phyloP scores from a whole-genome alignment of 2,888 invertebrate genomes.

The Megalurothrips usitatus region DNA sequence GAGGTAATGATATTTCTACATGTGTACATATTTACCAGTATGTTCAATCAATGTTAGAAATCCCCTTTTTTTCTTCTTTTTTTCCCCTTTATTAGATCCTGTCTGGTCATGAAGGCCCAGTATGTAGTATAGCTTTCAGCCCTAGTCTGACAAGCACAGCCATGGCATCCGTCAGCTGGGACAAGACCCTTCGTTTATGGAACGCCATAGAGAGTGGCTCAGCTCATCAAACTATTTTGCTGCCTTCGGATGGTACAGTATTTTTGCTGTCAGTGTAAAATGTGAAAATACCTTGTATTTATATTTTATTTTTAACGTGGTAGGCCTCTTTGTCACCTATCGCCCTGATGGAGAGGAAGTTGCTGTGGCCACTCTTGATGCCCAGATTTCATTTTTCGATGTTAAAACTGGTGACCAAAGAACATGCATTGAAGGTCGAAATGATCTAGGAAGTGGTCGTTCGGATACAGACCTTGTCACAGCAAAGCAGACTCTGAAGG shows the following conservation, averaged over 20 bases:
- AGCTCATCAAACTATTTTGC: constrained; percentile 72
- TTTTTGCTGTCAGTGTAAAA: not conserved
- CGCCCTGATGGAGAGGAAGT: constrained; percentile 89
- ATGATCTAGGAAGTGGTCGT: constrained; percentile 82
- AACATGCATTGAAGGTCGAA: constrained; percentile 78
- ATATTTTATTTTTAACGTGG: constrained; percentile 28
- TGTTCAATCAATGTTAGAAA: not conserved
- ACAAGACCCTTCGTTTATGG: constrained; percentile 88
- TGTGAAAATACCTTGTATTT: not conserved
- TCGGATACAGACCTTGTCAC: constrained; percentile 80
- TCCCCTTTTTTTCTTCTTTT: constrained; percentile 20
- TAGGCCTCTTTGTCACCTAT: constrained; percentile 74
- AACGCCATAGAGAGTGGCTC: constrained; percentile 79
- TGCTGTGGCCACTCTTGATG: constrained; percentile 87
- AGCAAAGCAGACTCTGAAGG: constrained; percentile 74
- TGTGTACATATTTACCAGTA: constrained; percentile 28
- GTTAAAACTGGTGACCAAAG: constrained; percentile 65
- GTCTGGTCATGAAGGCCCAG: constrained; percentile 90
- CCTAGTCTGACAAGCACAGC: constrained; percentile 66
- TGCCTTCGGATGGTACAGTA: constrained; percentile 59
- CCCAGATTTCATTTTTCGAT: constrained; percentile 77
- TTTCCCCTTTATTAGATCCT: constrained; percentile 55
- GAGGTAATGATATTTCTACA: constrained; percentile 57
- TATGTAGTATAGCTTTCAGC: constrained; percentile 75
- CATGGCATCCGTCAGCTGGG: constrained; percentile 90